These are phyloP conservation scores for Gymnogyps californianus DNA, from an alignment of 2,113 vertebrate genomes.

Conservation along the genomic window DNA sequence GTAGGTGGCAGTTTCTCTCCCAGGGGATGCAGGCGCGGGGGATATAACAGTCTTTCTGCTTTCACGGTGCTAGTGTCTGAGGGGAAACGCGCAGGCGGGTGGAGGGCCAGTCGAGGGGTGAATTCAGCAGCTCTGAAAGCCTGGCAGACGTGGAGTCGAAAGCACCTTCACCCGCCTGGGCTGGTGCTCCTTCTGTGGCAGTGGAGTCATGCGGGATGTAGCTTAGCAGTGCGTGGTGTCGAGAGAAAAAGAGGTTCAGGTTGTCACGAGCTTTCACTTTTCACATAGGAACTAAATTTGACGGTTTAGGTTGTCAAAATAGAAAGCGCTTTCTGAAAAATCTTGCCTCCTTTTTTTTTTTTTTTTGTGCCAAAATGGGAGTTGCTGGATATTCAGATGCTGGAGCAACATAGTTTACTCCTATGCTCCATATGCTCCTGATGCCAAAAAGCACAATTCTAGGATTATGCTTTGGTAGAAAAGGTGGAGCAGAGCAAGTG, in stretches of 20 bases:
- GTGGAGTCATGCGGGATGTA: neutral
- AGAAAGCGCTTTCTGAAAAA: neutral
- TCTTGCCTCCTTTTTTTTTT: fast-evolving
- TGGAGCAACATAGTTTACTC: neutral
- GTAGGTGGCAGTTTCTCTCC: fast-evolving
- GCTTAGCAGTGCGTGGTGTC: fast-evolving
- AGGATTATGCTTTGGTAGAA: neutral
- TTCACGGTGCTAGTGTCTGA: fast-evolving
- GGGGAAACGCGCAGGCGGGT: no score
- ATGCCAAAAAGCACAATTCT: neutral
- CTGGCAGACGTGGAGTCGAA: fast-evolving
- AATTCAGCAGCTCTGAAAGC: neutral
- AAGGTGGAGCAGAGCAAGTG: neutral
- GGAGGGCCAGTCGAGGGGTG: neutral
- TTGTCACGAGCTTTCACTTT: neutral
- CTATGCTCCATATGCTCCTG: neutral
- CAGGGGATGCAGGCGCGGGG: fast-evolving
- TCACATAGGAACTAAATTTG: neutral
- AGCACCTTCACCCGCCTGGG: neutral
- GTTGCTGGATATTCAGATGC: neutral
- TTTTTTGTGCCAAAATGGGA: neutral
- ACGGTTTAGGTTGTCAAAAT: neutral
- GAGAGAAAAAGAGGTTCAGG: neutral
- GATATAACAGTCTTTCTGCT: fast-evolving
- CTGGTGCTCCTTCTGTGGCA: fast-evolving